Evolutionary conservation across 2,888 invertebrate genomes (phyloP), one percentile per base, ranked within the genome.

Genomic region (Apeira syringaria): DNA sequence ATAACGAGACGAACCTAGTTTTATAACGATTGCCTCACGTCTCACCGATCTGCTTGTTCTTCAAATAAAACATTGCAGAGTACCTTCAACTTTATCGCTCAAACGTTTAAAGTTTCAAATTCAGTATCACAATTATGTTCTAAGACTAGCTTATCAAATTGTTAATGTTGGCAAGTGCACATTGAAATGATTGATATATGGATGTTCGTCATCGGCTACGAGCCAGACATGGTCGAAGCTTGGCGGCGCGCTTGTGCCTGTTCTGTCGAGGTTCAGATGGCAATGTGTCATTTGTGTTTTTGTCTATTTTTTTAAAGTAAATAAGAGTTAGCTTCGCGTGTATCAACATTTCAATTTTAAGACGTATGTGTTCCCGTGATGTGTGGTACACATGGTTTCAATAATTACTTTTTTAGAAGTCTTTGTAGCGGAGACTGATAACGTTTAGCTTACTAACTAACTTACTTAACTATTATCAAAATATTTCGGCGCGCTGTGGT

Each of bases 151-250:
- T 9, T 9, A 24, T 43, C 36, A 34, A 30, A 36, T 18, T 32
- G 17, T 35, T 34, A 36, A 25, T 5, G 34, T 30, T 37, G 43
- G 43, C 42, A 20, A 41, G 25, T 42, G 42, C 26, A 39, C 36
- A 40, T 50, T 50, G 38, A 38, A 43, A 35, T 56, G 53, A 59
- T 56, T 60, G 61, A 56, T 60, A 56, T 46, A 59, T 50, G 37
- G 35, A 43, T 45, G 50, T 42, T 50, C 51, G 52, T 54, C 48
- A 51, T 53, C 50, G 49, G 39, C 43, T 37, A 57, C 6, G 2
- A 29, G 29, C 35, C 20, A 18, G 31, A 42, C 35, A 42, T 30
- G 34, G 20, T 25, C 12, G 15, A 20, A 10, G 30, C n/a, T n/a
- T n/a, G n/a, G n/a, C 34, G n/a, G 10, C 24, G 6, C 22, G 18